A percentile compares a stretch with the other conserved stretches of the same genome.
Conservation (phyloP, 2,888 invertebrate genomes). For the Tholera decimalis region DNA sequence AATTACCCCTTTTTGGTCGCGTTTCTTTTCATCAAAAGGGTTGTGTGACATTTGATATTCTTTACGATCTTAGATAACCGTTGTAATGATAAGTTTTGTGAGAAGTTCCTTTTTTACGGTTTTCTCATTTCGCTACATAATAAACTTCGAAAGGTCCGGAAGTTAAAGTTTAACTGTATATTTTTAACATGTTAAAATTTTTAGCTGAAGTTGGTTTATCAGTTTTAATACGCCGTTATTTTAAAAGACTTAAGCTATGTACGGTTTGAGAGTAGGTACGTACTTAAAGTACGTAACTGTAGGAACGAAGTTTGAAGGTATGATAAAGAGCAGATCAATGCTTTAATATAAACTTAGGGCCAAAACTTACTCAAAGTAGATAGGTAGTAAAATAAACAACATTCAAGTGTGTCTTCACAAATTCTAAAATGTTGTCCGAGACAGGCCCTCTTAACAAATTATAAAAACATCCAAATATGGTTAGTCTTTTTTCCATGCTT, state of each 20-base stretch:
- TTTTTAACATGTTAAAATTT: slow-evolving; percentile 22
- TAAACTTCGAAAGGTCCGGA: slow-evolving; percentile 46
- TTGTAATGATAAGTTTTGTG: slow-evolving; percentile 73
- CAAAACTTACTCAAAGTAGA: slow-evolving; percentile 20
- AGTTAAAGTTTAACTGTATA: slow-evolving; percentile 43
- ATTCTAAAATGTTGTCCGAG: slow-evolving; percentile 42
- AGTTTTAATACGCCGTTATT: background rate
- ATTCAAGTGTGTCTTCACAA: slow-evolving; percentile 37
- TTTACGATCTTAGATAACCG: slow-evolving; percentile 81
- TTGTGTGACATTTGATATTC: slow-evolving; percentile 81
- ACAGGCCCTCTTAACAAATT: slow-evolving; percentile 53
- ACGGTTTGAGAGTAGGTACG: background rate
- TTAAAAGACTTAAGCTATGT: background rate
- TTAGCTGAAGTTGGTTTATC: background rate
- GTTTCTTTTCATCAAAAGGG: slow-evolving; percentile 71
- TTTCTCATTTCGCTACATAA: slow-evolving; percentile 53
- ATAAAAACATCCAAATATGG: slow-evolving; percentile 63
- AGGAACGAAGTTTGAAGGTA: slow-evolving; percentile 28
- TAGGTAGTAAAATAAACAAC: slow-evolving; percentile 32
- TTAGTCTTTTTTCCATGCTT: slow-evolving; percentile 60
- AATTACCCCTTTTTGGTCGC: slow-evolving; percentile 79
- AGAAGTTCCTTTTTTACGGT: slow-evolving; percentile 52
- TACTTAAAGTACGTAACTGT: slow-evolving; percentile 12
- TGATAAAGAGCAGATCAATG: slow-evolving; percentile 37
- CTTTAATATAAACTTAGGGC: slow-evolving; percentile 43